Evolutionary conservation across 2,113 vertebrate genomes (phyloP), one percentile per base, ranked within the genome.

Genomic region (Hiodon tergisus): DNA sequence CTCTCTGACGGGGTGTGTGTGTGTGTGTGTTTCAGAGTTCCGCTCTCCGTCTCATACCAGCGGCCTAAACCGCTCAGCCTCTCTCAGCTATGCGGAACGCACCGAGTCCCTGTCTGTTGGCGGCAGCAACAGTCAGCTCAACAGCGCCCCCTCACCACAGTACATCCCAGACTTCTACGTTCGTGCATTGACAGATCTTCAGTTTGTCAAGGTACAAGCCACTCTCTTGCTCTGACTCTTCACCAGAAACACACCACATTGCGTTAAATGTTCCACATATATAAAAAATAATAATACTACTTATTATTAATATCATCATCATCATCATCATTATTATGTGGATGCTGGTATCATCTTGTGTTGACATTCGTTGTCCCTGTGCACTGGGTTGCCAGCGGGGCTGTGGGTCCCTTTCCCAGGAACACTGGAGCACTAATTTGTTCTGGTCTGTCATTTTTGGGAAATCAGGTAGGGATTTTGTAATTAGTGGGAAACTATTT

Each of bases 151-250:
- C 0, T 14, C 6, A 2, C 81, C 89, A 16, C 93, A 93, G 85
- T 98, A 99, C 77, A 77, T 90, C 4, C 94, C 95, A 0, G 96
- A 99, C 85, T 99, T 98, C 91, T 94, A 94, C 6, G 94, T 99
- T 2, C 90, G 95, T 0, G 97, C 97, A 0, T 92, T 99, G 71
- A 88, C 74, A 0, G 96, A 98, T 88, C 89, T 98, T 50, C 97
- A 98, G 90, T 95, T 91, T 13, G 90, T 95, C 74, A 99, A 97
- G 92, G 92, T 94, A 71, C 88, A 84, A 3, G 3, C 9, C 5
- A 3, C 10, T 10, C 46, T 13, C 70, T 47, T 1, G 48, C 13
- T 17, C 68, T 46, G 16, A 53, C 6, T 53, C 46, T 50, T 0
- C 46, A 47, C 31, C 31, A 0, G 31, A 31, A 31, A 31, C 31